These are phyloP conservation scores for Asteroscopus sphinx DNA, from an alignment of 2,888 invertebrate genomes.

Conservation along the genomic window DNA sequence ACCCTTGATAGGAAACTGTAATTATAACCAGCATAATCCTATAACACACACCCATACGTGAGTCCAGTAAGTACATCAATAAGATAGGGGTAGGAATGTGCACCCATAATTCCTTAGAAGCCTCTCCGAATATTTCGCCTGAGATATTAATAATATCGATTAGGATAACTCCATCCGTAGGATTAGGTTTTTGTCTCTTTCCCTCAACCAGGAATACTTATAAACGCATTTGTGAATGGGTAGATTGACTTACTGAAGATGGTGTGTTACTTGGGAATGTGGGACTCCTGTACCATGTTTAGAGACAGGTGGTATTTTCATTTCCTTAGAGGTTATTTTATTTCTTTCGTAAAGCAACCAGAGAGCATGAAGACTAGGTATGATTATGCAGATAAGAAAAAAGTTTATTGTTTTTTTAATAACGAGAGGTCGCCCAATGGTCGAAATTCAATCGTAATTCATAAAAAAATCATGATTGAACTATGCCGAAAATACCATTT, in stretches of 20 bases:
- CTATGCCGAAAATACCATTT: too few species aligned
- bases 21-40: conserved; percentile 27
- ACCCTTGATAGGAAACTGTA: conserved; percentile 2
- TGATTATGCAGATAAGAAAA: too few species aligned
- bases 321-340: too few species aligned
- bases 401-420: too few species aligned
- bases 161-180: conserved; percentile 48
- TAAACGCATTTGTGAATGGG: conserved; percentile 30
- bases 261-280: conserved; percentile 20
- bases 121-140: conserved; percentile 49
- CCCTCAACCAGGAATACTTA: conserved; percentile 28
- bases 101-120: conserved; percentile 55
- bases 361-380: too few species aligned
- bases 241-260: conserved; percentile 23
- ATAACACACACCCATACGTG: conserved; percentile 22
- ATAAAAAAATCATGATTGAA: too few species aligned
- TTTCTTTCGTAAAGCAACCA: too few species aligned
- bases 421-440: too few species aligned
- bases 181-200: conserved; percentile 49
- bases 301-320: not conserved
- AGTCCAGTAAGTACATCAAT: conserved; percentile 32
- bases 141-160: conserved; percentile 61
- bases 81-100: conserved; percentile 57
- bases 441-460: too few species aligned
- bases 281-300: conserved; percentile 8